Percentiles rank a stretch among this genome's conserved stretches.
Conservation (phyloP, 2,888 invertebrate genomes). For the Lycocerus yunnanus region DNA sequence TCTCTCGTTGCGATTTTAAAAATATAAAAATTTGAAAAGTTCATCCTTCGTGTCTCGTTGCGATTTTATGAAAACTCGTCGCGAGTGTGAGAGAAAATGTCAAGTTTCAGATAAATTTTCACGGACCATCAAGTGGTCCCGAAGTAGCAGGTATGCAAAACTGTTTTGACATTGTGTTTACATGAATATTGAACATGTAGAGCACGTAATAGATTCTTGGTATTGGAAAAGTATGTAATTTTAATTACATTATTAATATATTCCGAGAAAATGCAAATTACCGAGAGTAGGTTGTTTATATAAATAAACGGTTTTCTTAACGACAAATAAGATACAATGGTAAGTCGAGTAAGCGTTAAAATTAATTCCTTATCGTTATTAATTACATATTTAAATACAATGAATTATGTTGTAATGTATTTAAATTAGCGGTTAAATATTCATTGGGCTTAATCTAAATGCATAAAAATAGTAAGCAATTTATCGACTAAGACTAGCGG, state of each 20-base stretch:
- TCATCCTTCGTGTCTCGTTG: too few species aligned
- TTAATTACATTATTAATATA: slow-evolving; percentile 2
- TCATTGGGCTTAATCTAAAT: slow-evolving; percentile 29
- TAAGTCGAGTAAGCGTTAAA: slow-evolving; percentile 7
- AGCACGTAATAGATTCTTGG: background rate
- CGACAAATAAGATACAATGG: background rate
- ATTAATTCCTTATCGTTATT: slow-evolving; percentile 23
- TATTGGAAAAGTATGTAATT: background rate
- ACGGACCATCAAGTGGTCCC: background rate
- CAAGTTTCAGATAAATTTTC: too few species aligned
- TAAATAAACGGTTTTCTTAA: background rate
- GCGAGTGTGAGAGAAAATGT: too few species aligned
- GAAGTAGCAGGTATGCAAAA: background rate
- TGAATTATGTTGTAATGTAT: slow-evolving; percentile 28
- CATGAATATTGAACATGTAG: background rate
- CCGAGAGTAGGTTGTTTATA: background rate
- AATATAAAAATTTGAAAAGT: too few species aligned
- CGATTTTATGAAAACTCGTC: too few species aligned
- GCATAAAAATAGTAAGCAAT: slow-evolving; percentile 26
- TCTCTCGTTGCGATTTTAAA: too few species aligned
- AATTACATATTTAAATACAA: slow-evolving; percentile 29
- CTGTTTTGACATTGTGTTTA: background rate
- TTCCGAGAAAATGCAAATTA: background rate
- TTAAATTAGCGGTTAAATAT: slow-evolving; percentile 27
- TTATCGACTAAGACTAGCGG: slow-evolving; percentile 28